Conservation (phyloP, 2,113 vertebrate genomes). For the Corythornis vintsioides region DNA sequence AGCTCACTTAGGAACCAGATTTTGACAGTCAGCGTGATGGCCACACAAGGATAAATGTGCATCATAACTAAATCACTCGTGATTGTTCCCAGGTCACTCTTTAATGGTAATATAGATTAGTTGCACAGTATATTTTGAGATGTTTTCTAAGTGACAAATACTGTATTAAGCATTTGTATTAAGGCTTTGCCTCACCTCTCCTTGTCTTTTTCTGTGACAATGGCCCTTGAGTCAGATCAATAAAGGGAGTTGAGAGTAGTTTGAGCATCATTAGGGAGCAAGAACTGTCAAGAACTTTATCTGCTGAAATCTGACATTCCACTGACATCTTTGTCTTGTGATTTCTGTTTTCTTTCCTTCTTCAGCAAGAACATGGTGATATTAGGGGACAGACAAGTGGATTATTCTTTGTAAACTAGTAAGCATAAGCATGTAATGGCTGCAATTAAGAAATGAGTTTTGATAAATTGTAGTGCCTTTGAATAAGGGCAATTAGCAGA, state of each 20-base stretch:
- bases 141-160: background rate
- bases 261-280: background rate
- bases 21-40: background rate
- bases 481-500: background rate
- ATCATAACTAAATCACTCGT: background rate
- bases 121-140: background rate
- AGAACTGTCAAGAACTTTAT: background rate
- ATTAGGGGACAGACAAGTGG: background rate
- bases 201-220: background rate
- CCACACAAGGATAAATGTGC: background rate
- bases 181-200: background rate
- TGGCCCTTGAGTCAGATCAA: background rate
- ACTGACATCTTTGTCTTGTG: background rate
- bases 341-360: background rate
- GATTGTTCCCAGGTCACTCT: background rate
- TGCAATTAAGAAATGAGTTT: background rate
- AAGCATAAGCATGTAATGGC: background rate
- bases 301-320: background rate
- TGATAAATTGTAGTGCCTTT: background rate
- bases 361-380: background rate
- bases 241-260: background rate
- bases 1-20: background rate
- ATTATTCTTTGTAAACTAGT: background rate
- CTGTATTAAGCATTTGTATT: background rate
- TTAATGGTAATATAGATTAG: background rate